Percentiles rank a stretch among this genome's conserved stretches.
Evolutionary conservation across 2,888 invertebrate genomes (phyloP).

Genomic region (Hoplodrina blanda): DNA sequence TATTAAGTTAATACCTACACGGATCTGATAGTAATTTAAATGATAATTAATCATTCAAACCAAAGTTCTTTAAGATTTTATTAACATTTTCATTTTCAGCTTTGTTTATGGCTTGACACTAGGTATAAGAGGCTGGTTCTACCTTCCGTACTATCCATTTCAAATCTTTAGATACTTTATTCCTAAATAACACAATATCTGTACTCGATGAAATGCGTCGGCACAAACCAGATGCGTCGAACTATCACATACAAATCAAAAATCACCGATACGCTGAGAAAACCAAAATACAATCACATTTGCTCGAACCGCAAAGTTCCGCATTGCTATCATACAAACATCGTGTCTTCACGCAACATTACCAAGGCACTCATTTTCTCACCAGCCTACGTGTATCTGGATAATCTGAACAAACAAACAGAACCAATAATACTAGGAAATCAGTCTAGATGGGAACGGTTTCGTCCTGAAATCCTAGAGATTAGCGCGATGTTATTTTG

Average conservation of each 20-base stretch:
- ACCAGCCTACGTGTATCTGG: slow-evolving; percentile 12
- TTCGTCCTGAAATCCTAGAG: slow-evolving; percentile 57
- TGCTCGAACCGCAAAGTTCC: slow-evolving; percentile 26
- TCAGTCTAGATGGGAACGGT: slow-evolving; percentile 43
- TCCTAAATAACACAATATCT: neutral
- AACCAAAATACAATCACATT: slow-evolving; percentile 11
- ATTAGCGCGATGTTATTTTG: slow-evolving; percentile 43
- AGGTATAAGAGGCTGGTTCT: neutral
- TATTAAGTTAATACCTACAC: neutral
- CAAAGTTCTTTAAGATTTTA: neutral
- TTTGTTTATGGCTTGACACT: neutral
- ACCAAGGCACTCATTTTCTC: slow-evolving; percentile 35
- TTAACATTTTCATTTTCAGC: neutral
- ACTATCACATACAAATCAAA: neutral
- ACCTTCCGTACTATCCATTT: no score
- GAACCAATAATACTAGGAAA: slow-evolving; percentile 42
- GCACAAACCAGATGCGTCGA: neutral
- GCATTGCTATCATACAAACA: slow-evolving; percentile 31
- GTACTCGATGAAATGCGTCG: neutral
- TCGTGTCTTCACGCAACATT: slow-evolving; percentile 20
- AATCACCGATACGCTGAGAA: neutral
- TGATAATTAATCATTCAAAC: neutral
- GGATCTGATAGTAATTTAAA: neutral
- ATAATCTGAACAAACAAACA: slow-evolving; percentile 40
- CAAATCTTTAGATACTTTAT: no score